These are phyloP conservation scores for Rhipidura dahli DNA, from an alignment of 2,113 vertebrate genomes.

Conservation along the genomic window DNA sequence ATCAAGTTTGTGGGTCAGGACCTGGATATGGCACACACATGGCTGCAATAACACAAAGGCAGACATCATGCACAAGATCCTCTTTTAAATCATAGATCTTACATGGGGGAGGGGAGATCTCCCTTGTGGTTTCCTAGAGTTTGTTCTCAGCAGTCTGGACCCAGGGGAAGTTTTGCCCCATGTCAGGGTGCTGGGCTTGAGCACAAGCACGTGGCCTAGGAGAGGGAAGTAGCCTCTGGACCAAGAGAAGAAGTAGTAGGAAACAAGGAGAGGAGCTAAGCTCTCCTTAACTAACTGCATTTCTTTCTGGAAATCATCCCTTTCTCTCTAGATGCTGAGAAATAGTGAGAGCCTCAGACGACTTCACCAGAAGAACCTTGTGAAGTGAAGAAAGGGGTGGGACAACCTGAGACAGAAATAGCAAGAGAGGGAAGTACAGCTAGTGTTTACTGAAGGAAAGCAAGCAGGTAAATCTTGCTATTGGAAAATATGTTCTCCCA, in stretches of 20 bases:
- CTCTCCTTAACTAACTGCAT: background rate
- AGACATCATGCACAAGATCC: background rate
- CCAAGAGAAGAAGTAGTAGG: background rate
- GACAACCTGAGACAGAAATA: background rate
- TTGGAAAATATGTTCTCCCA: background rate
- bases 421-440: background rate
- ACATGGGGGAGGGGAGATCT: background rate
- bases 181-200: background rate
- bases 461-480: background rate
- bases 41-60: background rate
- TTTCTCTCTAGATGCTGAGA: background rate
- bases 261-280: background rate
- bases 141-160: background rate
- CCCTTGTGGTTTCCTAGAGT: background rate
- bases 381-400: background rate
- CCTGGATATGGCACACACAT: background rate
- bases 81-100: background rate
- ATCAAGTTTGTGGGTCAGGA: background rate
- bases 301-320: background rate
- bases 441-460: background rate
- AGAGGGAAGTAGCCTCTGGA: background rate
- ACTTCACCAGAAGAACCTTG: background rate
- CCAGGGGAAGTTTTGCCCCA: background rate
- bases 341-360: background rate
- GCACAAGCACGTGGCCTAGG: background rate